A percentile compares a stretch with the other conserved stretches of the same genome.
Evolutionary conservation across 1,140 invertebrate species (phyloP).

Genomic region (Globodera rostochiensis): DNA sequence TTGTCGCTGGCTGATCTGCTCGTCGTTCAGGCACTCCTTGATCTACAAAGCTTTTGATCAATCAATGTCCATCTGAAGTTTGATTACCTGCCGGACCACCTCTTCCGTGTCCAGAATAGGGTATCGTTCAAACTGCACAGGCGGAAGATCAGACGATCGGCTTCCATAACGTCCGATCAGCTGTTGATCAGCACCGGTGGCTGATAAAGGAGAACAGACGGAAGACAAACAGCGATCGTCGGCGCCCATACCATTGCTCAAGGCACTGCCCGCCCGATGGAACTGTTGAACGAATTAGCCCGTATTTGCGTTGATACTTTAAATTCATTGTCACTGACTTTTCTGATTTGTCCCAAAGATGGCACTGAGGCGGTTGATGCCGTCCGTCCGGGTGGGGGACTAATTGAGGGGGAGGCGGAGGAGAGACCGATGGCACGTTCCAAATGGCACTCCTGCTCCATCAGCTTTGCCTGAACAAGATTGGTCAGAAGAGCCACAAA

Average conservation of each 20-base stretch:
- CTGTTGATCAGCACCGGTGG: constrained; percentile 65
- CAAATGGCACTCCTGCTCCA: constrained; percentile 51
- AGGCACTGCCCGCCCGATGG: neutral
- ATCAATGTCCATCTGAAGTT: neutral
- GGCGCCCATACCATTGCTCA: neutral
- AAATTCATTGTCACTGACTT: neutral
- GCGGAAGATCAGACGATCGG: constrained; percentile 83
- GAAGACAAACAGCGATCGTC: neutral
- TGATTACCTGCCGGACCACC: constrained; percentile 82
- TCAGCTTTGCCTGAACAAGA: constrained; percentile 36
- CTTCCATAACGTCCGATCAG: constrained; percentile 73
- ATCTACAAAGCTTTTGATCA: constrained; percentile 66
- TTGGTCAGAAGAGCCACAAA: neutral
- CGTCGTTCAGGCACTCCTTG: constrained; percentile 94
- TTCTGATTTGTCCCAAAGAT: neutral
- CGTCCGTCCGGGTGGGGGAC: neutral
- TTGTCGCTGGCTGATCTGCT: constrained; percentile 94
- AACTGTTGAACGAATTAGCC: constrained; percentile 9
- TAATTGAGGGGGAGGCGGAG: constrained; percentile 65
- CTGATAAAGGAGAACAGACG: constrained; percentile 3
- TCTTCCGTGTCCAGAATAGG: constrained; percentile 97
- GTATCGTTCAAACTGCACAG: constrained; percentile 97
- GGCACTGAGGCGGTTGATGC: neutral
- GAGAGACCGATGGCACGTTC: constrained; percentile 65
- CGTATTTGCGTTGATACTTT: constrained; percentile 79